Evolutionary conservation across 2,797 vertebrate genomes (phyloP), one percentile per base, ranked within the genome.

Genomic region (Parotocinclus haroldoi): DNA sequence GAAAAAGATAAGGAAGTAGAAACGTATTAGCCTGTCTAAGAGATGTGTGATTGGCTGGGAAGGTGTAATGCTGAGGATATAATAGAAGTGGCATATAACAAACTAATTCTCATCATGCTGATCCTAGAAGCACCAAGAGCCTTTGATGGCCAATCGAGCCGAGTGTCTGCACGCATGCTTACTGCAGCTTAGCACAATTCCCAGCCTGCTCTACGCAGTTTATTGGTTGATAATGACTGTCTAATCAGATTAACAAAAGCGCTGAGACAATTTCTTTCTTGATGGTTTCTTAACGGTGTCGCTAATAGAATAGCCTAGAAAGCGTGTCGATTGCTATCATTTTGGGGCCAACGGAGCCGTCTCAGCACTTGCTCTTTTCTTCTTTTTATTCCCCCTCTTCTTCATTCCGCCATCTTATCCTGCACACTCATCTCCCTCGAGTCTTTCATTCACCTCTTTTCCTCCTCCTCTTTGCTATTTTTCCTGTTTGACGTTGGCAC

Each of bases 221-320:
- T 89, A 87, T 86, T 83, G 83, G 84, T 83, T 88, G 82, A 87
- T 88, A 86, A 88, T 89, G 88, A 88, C 80, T 70, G 83, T 73
- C 82, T 89, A 89, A 89, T 90, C 88, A 87, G 88, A 90, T 90
- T 89, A 89, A 84, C 78, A 85, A 87, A 91, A 89, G 84, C 77
- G 83, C 89, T 86, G 88, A 88, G 85, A 87, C 85, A 77, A 87
- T 89, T 89, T 83, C 81, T 86, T 89, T 87, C 84, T 79, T 89
- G 89, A 89, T 89, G 85, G 80, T 86, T 89, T 90, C 85, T 86
- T 88, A 89, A 91, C 86, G 85, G 87, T 85, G 66, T 75, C 75
- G 85, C 85, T 90, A 90, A 90, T 89, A 86, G 86, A 90, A 90
- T 84, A 84, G 86, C 85, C 84, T 80, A 76, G 81, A 80, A 90